Evolutionary conservation across 2,113 vertebrate genomes (phyloP).

Genomic region (Scomber colias): DNA sequence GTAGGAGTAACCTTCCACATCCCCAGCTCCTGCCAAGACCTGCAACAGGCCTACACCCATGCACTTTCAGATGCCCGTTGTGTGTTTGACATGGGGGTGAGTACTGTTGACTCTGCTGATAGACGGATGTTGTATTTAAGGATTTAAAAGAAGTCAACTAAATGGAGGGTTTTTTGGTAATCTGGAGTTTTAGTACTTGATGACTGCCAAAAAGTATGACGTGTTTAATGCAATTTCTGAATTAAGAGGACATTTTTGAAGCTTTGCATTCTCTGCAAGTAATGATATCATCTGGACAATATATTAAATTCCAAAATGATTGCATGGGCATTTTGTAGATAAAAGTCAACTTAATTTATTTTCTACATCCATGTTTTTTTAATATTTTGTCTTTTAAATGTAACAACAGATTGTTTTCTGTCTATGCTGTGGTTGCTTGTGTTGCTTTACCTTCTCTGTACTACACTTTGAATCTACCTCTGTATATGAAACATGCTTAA

Average conservation of each 20-base stretch:
- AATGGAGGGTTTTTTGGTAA: no score
- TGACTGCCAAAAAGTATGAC: no score
- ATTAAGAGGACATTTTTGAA: no score
- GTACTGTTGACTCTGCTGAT: constrained; percentile 56
- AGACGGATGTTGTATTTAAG: no score
- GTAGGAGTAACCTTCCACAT: constrained; percentile 96
- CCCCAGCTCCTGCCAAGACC: constrained; percentile 91
- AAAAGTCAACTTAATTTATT: background rate
- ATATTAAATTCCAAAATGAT: background rate
- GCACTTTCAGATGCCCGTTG: constrained; percentile 96
- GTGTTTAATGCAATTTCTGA: no score
- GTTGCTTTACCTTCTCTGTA: no score
- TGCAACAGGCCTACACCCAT: constrained; percentile 91
- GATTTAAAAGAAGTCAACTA: no score
- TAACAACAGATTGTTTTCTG: background rate
- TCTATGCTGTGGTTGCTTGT: background rate
- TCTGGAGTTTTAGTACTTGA: no score
- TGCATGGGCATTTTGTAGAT: background rate
- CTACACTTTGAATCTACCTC: no score
- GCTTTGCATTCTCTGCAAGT: no score
- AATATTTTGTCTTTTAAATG: constrained; percentile 34
- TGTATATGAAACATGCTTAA: no score
- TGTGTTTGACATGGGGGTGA: constrained; percentile 99
- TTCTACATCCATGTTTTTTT: background rate
- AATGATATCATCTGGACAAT: background rate